Conservation (phyloP, 2,113 vertebrate species). For the Siniperca chuatsi region DNA sequence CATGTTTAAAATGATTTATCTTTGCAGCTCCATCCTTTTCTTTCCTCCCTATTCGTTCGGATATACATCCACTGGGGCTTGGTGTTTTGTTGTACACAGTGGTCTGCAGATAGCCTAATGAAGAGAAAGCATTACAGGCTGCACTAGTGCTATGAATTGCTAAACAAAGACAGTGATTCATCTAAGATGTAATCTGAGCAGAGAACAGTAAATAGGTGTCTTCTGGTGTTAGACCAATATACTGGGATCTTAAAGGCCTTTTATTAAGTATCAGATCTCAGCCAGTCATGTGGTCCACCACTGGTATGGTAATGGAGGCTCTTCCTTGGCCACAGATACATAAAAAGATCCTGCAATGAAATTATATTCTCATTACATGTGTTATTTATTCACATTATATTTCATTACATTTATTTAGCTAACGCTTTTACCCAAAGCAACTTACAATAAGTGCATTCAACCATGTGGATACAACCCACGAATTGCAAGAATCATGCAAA, state of each 20-base stretch:
- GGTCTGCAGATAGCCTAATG: constrained; percentile 54
- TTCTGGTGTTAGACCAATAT: constrained; percentile 5
- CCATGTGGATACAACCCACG: no score
- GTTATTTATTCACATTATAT: constrained; percentile 1
- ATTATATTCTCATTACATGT: not conserved
- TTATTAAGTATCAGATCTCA: constrained; percentile 40
- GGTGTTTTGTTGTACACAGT: constrained; percentile 24
- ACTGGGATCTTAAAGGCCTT: constrained; percentile 9
- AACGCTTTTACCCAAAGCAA: no score
- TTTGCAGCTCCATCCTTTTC: constrained; percentile 19
- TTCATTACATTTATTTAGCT: not conserved
- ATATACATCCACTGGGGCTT: not conserved
- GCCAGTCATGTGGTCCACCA: constrained; percentile 1
- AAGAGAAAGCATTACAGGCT: constrained; percentile 55
- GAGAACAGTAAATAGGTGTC: constrained; percentile 31
- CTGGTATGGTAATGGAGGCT: not conserved
- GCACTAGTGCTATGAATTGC: constrained; percentile 25
- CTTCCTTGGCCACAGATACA: constrained; percentile 1
- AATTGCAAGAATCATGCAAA: no score
- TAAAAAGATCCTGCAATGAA: not conserved
- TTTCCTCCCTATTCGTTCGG: constrained; percentile 13
- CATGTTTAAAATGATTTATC: constrained; percentile 46
- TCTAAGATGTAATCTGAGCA: constrained; percentile 61
- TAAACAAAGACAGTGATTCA: constrained; percentile 65
- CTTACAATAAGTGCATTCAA: no score